These are phyloP conservation scores for Bembecia ichneumoniformis DNA, from an alignment of 2,888 invertebrate genomes.

Conservation along the genomic window DNA sequence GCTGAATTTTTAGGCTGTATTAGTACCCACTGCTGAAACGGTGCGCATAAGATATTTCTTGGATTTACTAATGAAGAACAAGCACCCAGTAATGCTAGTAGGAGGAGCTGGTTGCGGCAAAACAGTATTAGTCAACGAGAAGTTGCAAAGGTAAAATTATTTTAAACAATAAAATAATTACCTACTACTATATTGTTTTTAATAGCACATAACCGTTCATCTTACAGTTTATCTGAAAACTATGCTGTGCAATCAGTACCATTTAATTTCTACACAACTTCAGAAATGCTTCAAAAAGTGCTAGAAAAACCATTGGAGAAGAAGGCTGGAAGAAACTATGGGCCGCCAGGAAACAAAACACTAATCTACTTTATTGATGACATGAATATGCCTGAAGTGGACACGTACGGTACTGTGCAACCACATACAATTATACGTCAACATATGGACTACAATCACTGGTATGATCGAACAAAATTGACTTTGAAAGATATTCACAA, in stretches of 20 bases:
- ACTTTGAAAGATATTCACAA: slow-evolving; percentile 95
- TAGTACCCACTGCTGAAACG: slow-evolving; percentile 95
- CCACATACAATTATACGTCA: slow-evolving; percentile 96
- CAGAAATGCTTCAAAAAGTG: slow-evolving; percentile 93
- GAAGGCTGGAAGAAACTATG: slow-evolving; percentile 95
- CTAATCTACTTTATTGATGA: slow-evolving; percentile 97
- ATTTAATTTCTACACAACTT: slow-evolving; percentile 96
- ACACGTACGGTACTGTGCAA: slow-evolving; percentile 92
- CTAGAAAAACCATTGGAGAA: slow-evolving; percentile 96
- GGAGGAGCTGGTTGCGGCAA: slow-evolving; percentile 96
- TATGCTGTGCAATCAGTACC: slow-evolving; percentile 93
- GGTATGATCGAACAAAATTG: slow-evolving; percentile 88
- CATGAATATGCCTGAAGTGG: slow-evolving; percentile 97
- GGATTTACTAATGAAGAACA: slow-evolving; percentile 88
- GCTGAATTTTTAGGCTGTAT: slow-evolving; percentile 83
- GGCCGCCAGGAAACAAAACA: slow-evolving; percentile 94
- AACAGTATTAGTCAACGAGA: slow-evolving; percentile 85
- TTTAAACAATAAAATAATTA: neutral
- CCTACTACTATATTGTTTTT: neutral
- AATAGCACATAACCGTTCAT: neutral
- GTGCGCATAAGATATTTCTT: slow-evolving; percentile 91
- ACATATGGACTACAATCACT: slow-evolving; percentile 95
- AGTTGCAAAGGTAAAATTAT: slow-evolving; percentile 66
- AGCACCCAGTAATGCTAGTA: slow-evolving; percentile 94
- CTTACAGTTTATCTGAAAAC: slow-evolving; percentile 80